These are phyloP conservation scores for Drosophila pachea DNA, from an alignment of 1,140 invertebrate species.

Conservation along the genomic window DNA sequence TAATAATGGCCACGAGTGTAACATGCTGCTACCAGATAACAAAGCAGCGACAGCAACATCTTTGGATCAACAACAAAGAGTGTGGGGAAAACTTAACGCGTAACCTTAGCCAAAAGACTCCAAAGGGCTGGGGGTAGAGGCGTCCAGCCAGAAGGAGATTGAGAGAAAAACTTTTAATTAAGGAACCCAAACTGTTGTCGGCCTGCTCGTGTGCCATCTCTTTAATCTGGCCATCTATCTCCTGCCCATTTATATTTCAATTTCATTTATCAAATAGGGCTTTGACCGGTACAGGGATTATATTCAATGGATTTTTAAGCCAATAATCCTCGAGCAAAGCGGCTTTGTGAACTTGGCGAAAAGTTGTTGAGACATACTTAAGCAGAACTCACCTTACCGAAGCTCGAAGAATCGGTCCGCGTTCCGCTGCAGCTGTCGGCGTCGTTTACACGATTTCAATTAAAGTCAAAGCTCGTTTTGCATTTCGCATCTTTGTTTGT, in stretches of 20 bases:
- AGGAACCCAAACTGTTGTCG: too few species aligned
- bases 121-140: background rate
- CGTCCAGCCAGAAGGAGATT: too few species aligned
- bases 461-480: conserved; percentile 20
- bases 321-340: conserved; percentile 17
- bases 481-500: conserved; percentile 24
- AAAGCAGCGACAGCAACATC: background rate
- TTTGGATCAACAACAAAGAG: background rate
- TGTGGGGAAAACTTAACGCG: background rate
- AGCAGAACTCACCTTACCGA: conserved; percentile 24
- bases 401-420: background rate
- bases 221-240: background rate
- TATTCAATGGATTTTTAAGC: conserved; percentile 21
- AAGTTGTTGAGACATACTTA: conserved; percentile 12
- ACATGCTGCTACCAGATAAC: conserved; percentile 5
- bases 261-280: conserved; percentile 31
- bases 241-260: conserved; percentile 22
- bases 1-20: conserved; percentile 22
- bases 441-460: conserved; percentile 31
- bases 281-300: conserved; percentile 6
- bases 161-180: too few species aligned
- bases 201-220: background rate
- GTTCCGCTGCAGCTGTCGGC: conserved; percentile 2
- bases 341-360: conserved; percentile 27
- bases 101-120: background rate